phyloP scores from a whole-genome alignment of 2,113 vertebrate species.

The Seriola rivoliana region DNA sequence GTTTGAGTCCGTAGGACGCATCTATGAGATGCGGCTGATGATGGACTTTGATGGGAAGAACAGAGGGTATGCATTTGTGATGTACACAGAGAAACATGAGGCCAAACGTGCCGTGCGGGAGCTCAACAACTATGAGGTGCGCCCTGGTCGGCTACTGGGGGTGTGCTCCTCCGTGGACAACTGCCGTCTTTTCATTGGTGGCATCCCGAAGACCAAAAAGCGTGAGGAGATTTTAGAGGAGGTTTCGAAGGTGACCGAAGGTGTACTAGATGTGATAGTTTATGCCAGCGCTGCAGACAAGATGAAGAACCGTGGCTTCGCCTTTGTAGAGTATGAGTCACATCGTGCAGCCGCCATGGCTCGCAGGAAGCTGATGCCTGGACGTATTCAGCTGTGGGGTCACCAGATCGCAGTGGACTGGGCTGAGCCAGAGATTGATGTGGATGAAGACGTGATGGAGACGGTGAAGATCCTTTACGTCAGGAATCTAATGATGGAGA shows the following conservation, averaged over 20 bases:
- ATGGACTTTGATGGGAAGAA: slow-evolving; percentile 99
- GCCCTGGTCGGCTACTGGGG: slow-evolving; percentile 94
- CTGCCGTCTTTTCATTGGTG: slow-evolving; percentile 98
- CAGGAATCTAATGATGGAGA: slow-evolving; percentile 99
- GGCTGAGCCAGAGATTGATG: slow-evolving; percentile 98
- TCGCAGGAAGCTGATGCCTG: slow-evolving; percentile 97
- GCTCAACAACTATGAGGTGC: slow-evolving; percentile 97
- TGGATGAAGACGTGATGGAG: slow-evolving; percentile 99
- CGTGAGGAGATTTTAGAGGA: slow-evolving; percentile 99
- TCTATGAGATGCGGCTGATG: slow-evolving; percentile 99
- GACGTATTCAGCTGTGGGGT: slow-evolving; percentile 97
- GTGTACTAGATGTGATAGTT: slow-evolving; percentile 96
- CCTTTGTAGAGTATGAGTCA: slow-evolving; percentile 98
- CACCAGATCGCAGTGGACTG: slow-evolving; percentile 99
- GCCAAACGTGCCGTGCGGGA: slow-evolving; percentile 96
- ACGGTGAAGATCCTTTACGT: slow-evolving; percentile 99
- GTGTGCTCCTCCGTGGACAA: slow-evolving; percentile 98
- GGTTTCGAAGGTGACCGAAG: slow-evolving; percentile 97
- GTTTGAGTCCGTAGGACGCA: slow-evolving; percentile 93
- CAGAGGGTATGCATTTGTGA: slow-evolving; percentile 96
- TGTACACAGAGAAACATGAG: slow-evolving; percentile 96
- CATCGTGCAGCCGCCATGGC: slow-evolving; percentile 98
- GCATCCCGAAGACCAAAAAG: slow-evolving; percentile 99
- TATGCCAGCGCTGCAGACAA: slow-evolving; percentile 98
- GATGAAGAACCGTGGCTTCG: slow-evolving; percentile 99